phyloP scores from a whole-genome alignment of 2,888 invertebrate species.

The Agrotis clavis region DNA sequence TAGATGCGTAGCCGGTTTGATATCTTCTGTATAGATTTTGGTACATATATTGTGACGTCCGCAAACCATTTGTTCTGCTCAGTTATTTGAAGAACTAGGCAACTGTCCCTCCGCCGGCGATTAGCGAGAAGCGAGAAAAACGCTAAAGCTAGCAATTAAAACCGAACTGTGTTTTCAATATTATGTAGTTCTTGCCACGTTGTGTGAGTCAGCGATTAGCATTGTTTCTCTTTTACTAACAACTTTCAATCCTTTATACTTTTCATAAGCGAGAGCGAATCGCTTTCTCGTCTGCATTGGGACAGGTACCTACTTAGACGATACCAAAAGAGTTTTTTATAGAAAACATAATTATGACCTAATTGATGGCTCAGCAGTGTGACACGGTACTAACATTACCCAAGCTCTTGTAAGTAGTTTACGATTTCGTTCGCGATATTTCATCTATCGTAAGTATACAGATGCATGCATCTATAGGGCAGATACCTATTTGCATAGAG shows the following conservation, averaged over 20 bases:
- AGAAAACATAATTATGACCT: too few species aligned
- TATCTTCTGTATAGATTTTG: too few species aligned
- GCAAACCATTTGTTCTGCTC: not conserved
- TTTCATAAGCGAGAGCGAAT: not conserved
- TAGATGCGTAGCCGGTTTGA: too few species aligned
- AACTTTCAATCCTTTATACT: not conserved
- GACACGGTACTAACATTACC: not conserved
- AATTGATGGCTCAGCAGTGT: too few species aligned
- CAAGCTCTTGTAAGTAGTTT: not conserved
- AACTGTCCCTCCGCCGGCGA: not conserved
- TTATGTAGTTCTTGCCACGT: too few species aligned
- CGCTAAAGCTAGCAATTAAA: too few species aligned
- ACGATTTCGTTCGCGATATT: not conserved
- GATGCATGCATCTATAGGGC: not conserved
- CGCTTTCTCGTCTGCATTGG: not conserved
- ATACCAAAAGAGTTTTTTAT: too few species aligned
- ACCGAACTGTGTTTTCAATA: too few species aligned
- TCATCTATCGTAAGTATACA: not conserved
- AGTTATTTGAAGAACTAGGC: not conserved
- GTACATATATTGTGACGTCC: too few species aligned
- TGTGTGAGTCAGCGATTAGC: not conserved
- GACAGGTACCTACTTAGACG: not conserved
- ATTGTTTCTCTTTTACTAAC: not conserved
- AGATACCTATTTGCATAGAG: constrained; percentile 30
- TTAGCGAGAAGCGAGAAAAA: not conserved